phyloP scores from a whole-genome alignment of 2,888 invertebrate species.

The Meliscaeva auricollis region DNA sequence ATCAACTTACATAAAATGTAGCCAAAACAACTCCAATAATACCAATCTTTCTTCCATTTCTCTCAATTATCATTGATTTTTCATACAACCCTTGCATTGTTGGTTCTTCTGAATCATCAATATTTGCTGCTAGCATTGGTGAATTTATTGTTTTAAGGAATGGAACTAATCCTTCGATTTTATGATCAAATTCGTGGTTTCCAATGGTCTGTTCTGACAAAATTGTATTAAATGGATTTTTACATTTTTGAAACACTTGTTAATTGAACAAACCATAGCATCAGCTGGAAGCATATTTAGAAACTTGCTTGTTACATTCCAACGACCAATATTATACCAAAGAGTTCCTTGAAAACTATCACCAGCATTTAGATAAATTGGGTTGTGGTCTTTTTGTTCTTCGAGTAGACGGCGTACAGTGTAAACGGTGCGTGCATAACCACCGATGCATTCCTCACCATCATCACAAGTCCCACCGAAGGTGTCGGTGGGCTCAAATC shows the following conservation, averaged over 20 bases:
- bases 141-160: conserved; percentile 88
- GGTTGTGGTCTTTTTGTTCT: conserved; percentile 84
- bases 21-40: conserved; percentile 91
- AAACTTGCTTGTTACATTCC: conserved; percentile 90
- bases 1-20: conserved; percentile 86
- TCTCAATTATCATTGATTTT: conserved; percentile 87
- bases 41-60: conserved; percentile 89
- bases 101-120: conserved; percentile 89
- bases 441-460: conserved; percentile 87
- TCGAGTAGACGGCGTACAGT: conserved; percentile 85
- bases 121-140: conserved; percentile 90
- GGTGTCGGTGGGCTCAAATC: conserved; percentile 87
- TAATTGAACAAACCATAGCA: conserved; percentile 86
- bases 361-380: conserved; percentile 91
- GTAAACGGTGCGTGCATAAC: conserved; percentile 88
- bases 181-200: conserved; percentile 94
- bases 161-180: conserved; percentile 89
- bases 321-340: conserved; percentile 91
- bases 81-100: conserved; percentile 86
- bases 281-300: conserved; percentile 91
- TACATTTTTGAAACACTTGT: not conserved
- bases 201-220: conserved; percentile 88
- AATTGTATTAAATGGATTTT: not conserved
- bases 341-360: conserved; percentile 94
- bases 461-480: conserved; percentile 86